Conservation (phyloP, 2,797 vertebrate genomes). For the Poecilia velifera region DNA sequence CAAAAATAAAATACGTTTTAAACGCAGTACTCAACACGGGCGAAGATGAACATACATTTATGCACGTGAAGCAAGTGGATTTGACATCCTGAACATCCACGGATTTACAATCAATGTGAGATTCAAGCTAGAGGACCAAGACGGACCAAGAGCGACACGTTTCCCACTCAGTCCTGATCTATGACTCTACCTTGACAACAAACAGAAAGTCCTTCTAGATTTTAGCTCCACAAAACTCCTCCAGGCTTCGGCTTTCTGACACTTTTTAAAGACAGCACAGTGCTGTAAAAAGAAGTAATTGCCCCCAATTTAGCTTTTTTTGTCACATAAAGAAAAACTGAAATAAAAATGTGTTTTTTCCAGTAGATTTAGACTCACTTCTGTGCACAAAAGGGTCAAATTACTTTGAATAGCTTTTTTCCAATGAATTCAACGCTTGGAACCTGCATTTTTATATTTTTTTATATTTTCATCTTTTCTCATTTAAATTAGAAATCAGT, state of each 20-base stretch:
- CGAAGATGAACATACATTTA: slow-evolving; percentile 32
- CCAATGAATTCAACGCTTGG: not conserved
- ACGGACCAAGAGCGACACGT: not conserved
- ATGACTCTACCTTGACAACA: slow-evolving; percentile 10
- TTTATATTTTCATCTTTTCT: not conserved
- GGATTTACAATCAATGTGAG: slow-evolving; percentile 39
- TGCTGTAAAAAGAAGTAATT: not conserved
- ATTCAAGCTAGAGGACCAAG: not conserved
- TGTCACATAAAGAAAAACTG: not conserved
- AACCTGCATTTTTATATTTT: not conserved
- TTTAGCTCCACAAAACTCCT: slow-evolving; percentile 17
- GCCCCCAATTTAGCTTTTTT: not conserved
- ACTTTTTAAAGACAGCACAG: not conserved
- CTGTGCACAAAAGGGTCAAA: not conserved
- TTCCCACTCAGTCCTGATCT: slow-evolving; percentile 10
- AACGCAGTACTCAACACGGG: slow-evolving; percentile 42
- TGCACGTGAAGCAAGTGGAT: slow-evolving; percentile 23
- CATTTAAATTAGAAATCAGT: not conserved
- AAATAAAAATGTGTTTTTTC: not conserved
- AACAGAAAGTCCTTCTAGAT: not conserved
- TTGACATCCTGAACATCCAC: slow-evolving; percentile 56
- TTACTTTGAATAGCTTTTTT: not conserved
- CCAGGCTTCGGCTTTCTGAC: not conserved
- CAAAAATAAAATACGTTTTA: slow-evolving; percentile 79
- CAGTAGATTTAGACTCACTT: not conserved